A percentile compares a stretch with the other conserved stretches of the same genome.
Evolutionary conservation across 2,888 invertebrate genomes (phyloP).

Genomic region (Heteromurus nitidus): DNA sequence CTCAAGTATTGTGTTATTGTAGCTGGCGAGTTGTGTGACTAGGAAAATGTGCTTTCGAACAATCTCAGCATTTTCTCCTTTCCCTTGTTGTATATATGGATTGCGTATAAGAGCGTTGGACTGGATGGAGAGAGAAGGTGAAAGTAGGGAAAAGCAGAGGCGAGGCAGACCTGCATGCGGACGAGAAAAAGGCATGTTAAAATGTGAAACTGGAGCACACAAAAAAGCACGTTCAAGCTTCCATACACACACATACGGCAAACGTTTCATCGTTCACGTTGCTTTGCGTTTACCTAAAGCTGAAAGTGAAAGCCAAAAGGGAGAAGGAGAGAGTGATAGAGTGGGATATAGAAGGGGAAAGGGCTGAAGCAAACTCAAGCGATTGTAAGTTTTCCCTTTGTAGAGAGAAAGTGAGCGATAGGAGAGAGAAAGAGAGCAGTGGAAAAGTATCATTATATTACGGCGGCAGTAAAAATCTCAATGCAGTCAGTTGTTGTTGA

Average conservation of each 20-base stretch:
- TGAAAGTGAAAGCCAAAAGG: conserved; percentile 39
- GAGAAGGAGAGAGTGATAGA: background rate
- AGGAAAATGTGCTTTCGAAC: conserved; percentile 26
- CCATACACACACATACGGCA: background rate
- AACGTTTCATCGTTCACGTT: too few species aligned
- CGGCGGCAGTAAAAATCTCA: conserved; percentile 40
- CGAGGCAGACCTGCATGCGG: background rate
- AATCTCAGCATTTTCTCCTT: conserved; percentile 27
- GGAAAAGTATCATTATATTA: conserved; percentile 48
- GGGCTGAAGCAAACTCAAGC: background rate
- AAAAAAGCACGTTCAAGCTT: background rate
- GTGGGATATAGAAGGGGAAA: background rate
- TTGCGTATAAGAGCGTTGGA: background rate
- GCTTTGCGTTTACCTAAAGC: too few species aligned
- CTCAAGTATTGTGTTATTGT: conserved; percentile 14
- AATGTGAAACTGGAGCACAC: conserved; percentile 16
- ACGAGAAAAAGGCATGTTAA: background rate
- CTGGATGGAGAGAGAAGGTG: background rate
- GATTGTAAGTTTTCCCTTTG: conserved; percentile 8
- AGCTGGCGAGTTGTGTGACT: conserved; percentile 5
- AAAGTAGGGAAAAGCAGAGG: background rate
- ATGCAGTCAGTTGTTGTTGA: conserved; percentile 65
- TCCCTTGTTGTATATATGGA: too few species aligned
- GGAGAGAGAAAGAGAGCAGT: background rate
- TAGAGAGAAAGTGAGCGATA: background rate